Evolutionary conservation across 2,888 invertebrate species (phyloP), one percentile per base, ranked within the genome.

Genomic region (Petrolisthes cinctipes): DNA sequence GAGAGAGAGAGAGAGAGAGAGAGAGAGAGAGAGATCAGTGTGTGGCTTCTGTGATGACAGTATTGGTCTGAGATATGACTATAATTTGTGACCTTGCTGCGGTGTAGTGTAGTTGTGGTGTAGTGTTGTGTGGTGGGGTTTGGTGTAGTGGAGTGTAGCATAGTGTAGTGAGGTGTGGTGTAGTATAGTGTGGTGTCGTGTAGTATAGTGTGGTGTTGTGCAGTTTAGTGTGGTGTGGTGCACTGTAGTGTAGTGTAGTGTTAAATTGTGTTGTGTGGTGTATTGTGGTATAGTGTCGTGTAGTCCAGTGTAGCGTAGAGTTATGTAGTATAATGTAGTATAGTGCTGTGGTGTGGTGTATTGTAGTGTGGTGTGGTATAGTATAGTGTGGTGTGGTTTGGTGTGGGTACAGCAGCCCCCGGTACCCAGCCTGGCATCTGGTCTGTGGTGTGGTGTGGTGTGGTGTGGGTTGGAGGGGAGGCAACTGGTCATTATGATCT

Each of bases 401-500:
- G 17, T 61, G 61, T 61, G 61, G 61, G 37, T 37, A 1, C 37
- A 37, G 37, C 37, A 37, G 9, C 9, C 61, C 61, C 61, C 7
- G 78, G 78, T 11, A 14, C 51, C 5, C 9, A 20, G 78, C 53
- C 57, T n/a, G 51, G 9, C 11, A 37, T 20, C 17, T 71, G 54
- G n/a, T 51, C 23, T 5, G 82, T 17, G 53, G 53, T 83, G 54
- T 83, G 82, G 82, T 54, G 20, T n/a, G 73, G 82, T 82, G 71
- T 82, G 82, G 82, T 75, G 57, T 5, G 53, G 37, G 57, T 11
- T 53, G 17, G 53, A 75, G 51, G 75, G 20, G 14, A 23, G 78
- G 53, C 57, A 75, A 76, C 73, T 76, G 82, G 82, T 61, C 51
- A 57, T 86, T 86, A 82, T 82, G 82, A 86, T 82, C 86, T 86